Conservation (phyloP, 2,113 vertebrate genomes). For the Guaruba guarouba region DNA sequence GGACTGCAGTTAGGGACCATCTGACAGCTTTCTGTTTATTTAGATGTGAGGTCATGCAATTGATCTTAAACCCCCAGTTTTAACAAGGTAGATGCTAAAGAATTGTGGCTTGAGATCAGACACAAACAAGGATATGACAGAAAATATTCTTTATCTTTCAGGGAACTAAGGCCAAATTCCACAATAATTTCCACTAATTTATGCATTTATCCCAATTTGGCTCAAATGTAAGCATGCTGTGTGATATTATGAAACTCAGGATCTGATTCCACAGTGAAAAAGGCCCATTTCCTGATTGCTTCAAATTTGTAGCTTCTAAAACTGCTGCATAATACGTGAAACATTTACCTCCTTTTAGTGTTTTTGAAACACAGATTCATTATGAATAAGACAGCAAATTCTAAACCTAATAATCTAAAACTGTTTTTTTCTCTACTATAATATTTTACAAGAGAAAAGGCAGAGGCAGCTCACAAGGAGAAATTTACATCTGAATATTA, state of each 20-base stretch:
- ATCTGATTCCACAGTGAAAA: background rate
- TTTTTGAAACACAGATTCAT: background rate
- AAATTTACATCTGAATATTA: background rate
- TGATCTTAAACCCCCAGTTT: conserved; percentile 12
- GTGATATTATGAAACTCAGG: background rate
- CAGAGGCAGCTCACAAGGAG: background rate
- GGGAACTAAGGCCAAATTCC: background rate
- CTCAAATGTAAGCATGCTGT: conserved; percentile 13
- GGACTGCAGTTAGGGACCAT: conserved; percentile 41
- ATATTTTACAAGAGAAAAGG: background rate
- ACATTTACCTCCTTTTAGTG: background rate
- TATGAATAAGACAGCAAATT: background rate
- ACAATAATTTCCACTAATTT: conserved; percentile 21
- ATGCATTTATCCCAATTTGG: conserved; percentile 24
- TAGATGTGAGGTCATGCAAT: conserved; percentile 6
- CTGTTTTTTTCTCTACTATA: background rate
- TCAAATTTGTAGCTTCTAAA: background rate
- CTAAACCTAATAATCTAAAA: background rate
- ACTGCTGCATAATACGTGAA: background rate
- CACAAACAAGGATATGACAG: background rate
- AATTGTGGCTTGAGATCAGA: background rate
- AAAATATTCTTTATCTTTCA: background rate
- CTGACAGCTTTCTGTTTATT: conserved; percentile 21
- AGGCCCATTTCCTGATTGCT: background rate
- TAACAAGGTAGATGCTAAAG: background rate